These are phyloP conservation scores for Diorhabda carinulata DNA, from an alignment of 1,140 invertebrate genomes.

Conservation along the genomic window DNA sequence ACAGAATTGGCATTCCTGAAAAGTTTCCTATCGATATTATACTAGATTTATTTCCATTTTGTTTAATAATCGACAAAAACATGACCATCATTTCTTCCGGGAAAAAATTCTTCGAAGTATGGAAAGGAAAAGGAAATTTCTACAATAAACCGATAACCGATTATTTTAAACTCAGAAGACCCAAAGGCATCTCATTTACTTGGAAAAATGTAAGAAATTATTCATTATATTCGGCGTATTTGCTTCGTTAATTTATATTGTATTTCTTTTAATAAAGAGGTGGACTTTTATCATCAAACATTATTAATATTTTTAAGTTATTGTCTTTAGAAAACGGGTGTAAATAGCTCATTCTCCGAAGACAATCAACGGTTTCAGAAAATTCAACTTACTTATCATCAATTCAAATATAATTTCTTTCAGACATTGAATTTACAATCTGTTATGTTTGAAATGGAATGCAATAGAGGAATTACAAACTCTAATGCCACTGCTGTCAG, in stretches of 20 bases:
- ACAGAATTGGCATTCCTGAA: constrained; percentile 23
- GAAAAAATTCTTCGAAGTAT: constrained; percentile 67
- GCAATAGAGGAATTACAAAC: constrained; percentile 31
- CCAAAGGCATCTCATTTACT: constrained; percentile 67
- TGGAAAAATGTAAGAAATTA: constrained; percentile 62
- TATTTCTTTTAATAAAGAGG: no score
- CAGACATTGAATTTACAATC: constrained; percentile 37
- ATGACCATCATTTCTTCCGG: constrained; percentile 66
- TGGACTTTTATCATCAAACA: no score
- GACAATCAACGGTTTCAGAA: no score
- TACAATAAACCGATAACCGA: constrained; percentile 62
- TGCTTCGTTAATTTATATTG: no score
- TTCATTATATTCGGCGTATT: no score
- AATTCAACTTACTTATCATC: no score
- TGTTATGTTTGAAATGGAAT: constrained; percentile 44
- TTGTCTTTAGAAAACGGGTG: no score
- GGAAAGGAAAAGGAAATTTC: constrained; percentile 60
- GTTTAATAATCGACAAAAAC: constrained; percentile 59
- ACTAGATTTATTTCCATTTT: constrained; percentile 74
- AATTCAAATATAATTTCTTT: background rate
- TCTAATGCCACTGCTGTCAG: constrained; percentile 1
- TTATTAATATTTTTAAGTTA: no score
- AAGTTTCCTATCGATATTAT: constrained; percentile 63
- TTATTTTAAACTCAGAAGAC: constrained; percentile 67
- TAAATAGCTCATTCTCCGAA: no score